A percentile compares a stretch with the other conserved stretches of the same genome.
These are phyloP conservation scores for Oostethus manadensis DNA, from an alignment of 2,113 vertebrate species.

Conservation along the genomic window DNA sequence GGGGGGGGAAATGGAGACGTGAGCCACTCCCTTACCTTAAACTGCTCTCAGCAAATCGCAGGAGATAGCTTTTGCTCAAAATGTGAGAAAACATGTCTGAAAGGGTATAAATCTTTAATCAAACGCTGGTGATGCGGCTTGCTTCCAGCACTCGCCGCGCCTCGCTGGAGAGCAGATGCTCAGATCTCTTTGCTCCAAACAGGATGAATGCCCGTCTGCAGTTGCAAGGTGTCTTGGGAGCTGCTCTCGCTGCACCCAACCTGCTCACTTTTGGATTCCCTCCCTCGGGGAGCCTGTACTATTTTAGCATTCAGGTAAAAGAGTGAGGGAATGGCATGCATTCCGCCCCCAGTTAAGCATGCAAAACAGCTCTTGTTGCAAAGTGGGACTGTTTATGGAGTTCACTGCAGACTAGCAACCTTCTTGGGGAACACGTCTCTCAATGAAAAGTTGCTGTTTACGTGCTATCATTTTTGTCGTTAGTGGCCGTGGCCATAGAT, in stretches of 20 bases:
- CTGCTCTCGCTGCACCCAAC: conserved; percentile 49
- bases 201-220: conserved; percentile 61
- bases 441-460: no score
- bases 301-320: conserved; percentile 55
- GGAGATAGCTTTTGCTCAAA: conserved; percentile 54
- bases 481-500: conserved; percentile 3
- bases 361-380: conserved; percentile 40
- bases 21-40: conserved; percentile 48
- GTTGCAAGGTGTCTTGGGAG: conserved; percentile 65
- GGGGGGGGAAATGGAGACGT: conserved; percentile 35
- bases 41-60: conserved; percentile 46
- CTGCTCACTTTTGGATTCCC: conserved; percentile 55
- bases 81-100: conserved; percentile 64
- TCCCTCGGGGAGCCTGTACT: conserved; percentile 51
- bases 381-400: conserved; percentile 36
- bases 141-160: conserved; percentile 61
- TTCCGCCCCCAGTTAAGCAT: conserved; percentile 50
- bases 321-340: conserved; percentile 41
- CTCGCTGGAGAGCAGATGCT: conserved; percentile 61
- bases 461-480: neutral
- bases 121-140: conserved; percentile 61
- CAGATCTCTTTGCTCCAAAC: conserved; percentile 58
- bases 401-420: conserved; percentile 23
- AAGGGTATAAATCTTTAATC: conserved; percentile 74
- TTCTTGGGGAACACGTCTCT: no score